Base-by-base conservation (phyloP, 2,797 vertebrate genomes). In the Epinephelus awoara region DNA sequence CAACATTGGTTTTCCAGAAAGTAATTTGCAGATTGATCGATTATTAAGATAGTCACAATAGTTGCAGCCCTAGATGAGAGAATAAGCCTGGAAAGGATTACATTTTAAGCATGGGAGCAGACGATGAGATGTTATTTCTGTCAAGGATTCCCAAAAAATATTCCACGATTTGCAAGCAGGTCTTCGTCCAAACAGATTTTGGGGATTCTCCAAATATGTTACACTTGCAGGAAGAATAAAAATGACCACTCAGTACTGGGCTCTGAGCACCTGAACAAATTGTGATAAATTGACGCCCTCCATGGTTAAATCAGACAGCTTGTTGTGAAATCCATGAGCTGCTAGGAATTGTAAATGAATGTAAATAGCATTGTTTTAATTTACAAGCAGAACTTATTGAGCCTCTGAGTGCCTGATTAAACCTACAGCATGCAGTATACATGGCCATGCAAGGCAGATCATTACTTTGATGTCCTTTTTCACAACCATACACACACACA, bases 311-410 rank as follows among this genome's bases (percentile, higher is more conserved):
- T 77, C 79, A 42, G 62, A 73, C 66, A n/a, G 81, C 72, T 70
- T 70, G 71, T 72, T 77, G 76, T 79, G 64, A 79, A 86, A 80
- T 72, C 71, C 51, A 61, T 5, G 75, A 71, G 74, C 82, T 71
- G 72, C 66, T 58, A 12, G 40, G 72, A 78, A 82, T 79, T 82
- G 79, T 67, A 87, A 91, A 90, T 89, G 0, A 75, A 87, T 83
- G 87, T 79, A 90, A 88, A 89, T 84, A 75, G 86, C 74, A 80
- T 81, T 85, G 85, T 88, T 88, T 87, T 85, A 78, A 88, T 89
- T 85, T 87, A 79, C 81, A 70, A 79, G 73, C 77, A 64, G 61
- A 83, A 84, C 72, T 19, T 66, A 67, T 77, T 83, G 88, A 85
- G 79, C 67, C 42, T 86, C 66, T 51, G 68, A 65, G 68, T 61